Percentiles rank a stretch among this genome's conserved stretches.
Conservation (phyloP, 2,113 vertebrate species). For the Meles meles region DNA sequence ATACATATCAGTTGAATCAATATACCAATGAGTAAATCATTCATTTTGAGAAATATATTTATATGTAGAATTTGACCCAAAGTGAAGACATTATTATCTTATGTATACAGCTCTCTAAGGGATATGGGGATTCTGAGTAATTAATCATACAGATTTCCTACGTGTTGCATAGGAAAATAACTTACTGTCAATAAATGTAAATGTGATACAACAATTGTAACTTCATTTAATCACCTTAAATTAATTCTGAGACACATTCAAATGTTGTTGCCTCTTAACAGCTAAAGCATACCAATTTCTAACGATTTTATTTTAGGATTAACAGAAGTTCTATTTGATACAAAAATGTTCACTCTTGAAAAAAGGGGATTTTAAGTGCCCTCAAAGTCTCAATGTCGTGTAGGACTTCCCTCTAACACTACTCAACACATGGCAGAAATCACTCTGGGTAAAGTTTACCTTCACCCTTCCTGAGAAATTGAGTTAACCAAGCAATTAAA, state of each 20-base stretch:
- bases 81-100: background rate
- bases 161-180: background rate
- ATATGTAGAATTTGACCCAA: background rate
- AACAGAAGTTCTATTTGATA: background rate
- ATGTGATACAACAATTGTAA: background rate
- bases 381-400: background rate
- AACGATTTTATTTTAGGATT: background rate
- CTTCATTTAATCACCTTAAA: slow-evolving; percentile 3
- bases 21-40: background rate
- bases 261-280: background rate
- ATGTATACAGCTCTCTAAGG: background rate
- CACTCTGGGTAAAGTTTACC: background rate
- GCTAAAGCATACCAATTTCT: background rate
- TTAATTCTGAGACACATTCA: background rate
- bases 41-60: background rate
- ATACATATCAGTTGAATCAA: background rate
- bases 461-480: background rate
- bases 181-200: slow-evolving; percentile 15
- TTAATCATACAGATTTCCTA: background rate
- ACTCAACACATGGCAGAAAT: background rate
- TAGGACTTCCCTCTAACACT: background rate
- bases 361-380: background rate
- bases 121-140: background rate
- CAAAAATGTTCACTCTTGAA: background rate
- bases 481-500: background rate